phyloP scores from a whole-genome alignment of 2,888 invertebrate species.

The Eumacrocentrus americanus region DNA sequence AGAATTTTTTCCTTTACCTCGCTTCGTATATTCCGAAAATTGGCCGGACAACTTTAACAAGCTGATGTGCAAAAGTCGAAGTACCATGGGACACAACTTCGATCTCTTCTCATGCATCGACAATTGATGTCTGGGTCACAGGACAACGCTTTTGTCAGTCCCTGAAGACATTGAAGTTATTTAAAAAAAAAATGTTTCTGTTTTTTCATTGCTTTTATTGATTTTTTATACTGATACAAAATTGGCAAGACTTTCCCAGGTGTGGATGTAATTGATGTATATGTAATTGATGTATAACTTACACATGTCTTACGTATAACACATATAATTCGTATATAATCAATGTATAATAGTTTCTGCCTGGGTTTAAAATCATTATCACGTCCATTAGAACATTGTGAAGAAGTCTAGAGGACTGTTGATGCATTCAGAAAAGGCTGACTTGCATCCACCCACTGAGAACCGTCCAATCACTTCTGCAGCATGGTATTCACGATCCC shows the following conservation, averaged over 20 bases:
- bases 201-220: too few species aligned
- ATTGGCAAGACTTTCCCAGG: too few species aligned
- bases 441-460: conserved; percentile 58
- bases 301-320: too few species aligned
- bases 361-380: too few species aligned
- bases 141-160: background rate
- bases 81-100: conserved; percentile 9
- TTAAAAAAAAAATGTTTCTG: too few species aligned
- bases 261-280: too few species aligned
- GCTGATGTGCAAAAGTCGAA: conserved; percentile 3
- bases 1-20: background rate
- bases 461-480: conserved; percentile 64
- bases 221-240: too few species aligned
- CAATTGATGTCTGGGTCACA: too few species aligned
- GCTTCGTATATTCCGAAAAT: conserved; percentile 13
- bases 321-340: too few species aligned
- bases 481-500: conserved; percentile 74
- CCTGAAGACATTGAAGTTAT: too few species aligned
- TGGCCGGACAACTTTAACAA: conserved; percentile 22
- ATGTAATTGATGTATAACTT: too few species aligned
- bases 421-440: conserved; percentile 68
- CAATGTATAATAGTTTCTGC: too few species aligned
- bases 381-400: conserved; percentile 52
- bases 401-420: conserved; percentile 66
- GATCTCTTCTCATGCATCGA: background rate